Percentiles rank a stretch among this genome's conserved stretches.
phyloP scores from a whole-genome alignment of 2,797 vertebrate species.

The Choloepus didactylus region DNA sequence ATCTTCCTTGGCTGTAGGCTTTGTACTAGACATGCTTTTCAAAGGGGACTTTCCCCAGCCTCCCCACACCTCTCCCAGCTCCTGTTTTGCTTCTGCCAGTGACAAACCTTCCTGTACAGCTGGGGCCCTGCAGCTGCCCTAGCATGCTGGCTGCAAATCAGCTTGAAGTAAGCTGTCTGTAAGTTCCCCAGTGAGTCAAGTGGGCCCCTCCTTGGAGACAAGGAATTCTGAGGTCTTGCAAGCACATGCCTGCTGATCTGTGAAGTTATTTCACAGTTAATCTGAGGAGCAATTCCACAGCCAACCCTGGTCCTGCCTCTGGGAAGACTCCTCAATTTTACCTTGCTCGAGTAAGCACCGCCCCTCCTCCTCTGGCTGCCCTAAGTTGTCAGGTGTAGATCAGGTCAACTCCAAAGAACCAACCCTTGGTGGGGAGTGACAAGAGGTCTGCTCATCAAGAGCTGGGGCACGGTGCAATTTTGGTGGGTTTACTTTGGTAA shows the following conservation, averaged over 20 bases:
- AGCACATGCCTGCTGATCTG: slow-evolving; percentile 84
- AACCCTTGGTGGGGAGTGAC: background rate
- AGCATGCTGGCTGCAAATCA: slow-evolving; percentile 82
- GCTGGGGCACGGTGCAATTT: background rate
- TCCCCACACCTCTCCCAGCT: background rate
- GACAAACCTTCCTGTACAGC: slow-evolving; percentile 40
- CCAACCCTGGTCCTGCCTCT: slow-evolving; percentile 81
- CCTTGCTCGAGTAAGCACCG: slow-evolving; percentile 70
- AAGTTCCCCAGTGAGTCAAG: slow-evolving; percentile 81
- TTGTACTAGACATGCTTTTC: rapidly evolving
- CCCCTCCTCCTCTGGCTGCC: slow-evolving; percentile 57
- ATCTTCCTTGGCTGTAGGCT: background rate
- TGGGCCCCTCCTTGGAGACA: slow-evolving; percentile 85
- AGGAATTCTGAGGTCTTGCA: slow-evolving; percentile 85
- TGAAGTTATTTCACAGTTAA: slow-evolving; percentile 75
- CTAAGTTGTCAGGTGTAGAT: slow-evolving; percentile 76
- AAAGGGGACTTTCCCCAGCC: background rate
- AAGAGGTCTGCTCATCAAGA: background rate
- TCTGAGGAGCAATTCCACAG: slow-evolving; percentile 75
- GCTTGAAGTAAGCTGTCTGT: slow-evolving; percentile 83
- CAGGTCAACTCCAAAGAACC: background rate
- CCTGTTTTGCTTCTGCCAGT: background rate
- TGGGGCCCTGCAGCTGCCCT: slow-evolving; percentile 77
- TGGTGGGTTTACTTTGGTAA: slow-evolving; percentile 8
- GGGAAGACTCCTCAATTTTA: slow-evolving; percentile 76